Evolutionary conservation across 64 coral and sea anemone genomes (phyloP).

Genomic region (Porites lutea): DNA sequence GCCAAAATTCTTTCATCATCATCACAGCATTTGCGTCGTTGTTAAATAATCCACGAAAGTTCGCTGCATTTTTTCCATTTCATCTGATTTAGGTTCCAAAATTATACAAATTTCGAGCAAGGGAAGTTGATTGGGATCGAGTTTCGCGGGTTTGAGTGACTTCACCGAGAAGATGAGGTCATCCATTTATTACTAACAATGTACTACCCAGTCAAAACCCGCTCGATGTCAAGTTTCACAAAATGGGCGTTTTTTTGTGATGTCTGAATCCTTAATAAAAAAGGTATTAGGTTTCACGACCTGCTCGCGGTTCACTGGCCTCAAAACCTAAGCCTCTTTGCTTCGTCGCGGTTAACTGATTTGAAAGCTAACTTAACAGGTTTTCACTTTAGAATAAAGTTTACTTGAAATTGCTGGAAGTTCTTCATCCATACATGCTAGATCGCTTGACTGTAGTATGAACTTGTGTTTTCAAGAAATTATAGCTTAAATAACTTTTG

Average conservation of each 20-base stretch:
- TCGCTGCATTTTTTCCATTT: background rate
- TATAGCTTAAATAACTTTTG: too few relatives aligned
- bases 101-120: background rate
- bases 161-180: constrained; percentile 48
- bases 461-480: too few relatives aligned
- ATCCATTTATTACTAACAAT: constrained; percentile 2
- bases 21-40: background rate
- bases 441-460: too few relatives aligned
- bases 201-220: constrained; percentile 17
- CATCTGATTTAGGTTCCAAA: background rate
- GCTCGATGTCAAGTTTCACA: background rate
- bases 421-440: too few relatives aligned
- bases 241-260: background rate
- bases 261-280: constrained; percentile 15
- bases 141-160: constrained; percentile 5
- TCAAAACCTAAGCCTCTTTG: background rate
- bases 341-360: too few relatives aligned
- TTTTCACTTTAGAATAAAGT: too few relatives aligned
- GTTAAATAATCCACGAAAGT: background rate
- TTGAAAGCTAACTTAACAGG: too few relatives aligned
- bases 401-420: too few relatives aligned
- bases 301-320: constrained; percentile 11
- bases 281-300: background rate
- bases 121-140: background rate
- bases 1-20: constrained; percentile 31